These are phyloP conservation scores for Escarpia spicata DNA, from an alignment of 2,888 invertebrate genomes.

Conservation along the genomic window DNA sequence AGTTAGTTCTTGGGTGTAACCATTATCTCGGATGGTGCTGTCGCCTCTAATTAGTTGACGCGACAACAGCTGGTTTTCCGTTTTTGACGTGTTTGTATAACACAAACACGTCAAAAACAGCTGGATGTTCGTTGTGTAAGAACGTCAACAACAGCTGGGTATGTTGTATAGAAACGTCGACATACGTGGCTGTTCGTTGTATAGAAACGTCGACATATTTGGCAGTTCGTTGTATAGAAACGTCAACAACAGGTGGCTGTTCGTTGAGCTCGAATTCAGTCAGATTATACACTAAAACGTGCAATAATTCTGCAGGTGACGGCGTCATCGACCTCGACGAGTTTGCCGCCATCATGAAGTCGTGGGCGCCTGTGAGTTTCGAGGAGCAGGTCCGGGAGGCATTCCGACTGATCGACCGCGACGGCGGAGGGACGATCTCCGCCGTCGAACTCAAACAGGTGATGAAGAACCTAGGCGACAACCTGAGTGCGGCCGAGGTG, in stretches of 20 bases:
- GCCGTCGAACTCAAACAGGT: conserved; percentile 28
- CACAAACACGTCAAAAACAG: too few relatives aligned
- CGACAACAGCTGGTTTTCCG: not conserved
- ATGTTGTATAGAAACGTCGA: too few relatives aligned
- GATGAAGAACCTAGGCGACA: conserved; percentile 35
- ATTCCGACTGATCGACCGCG: conserved; percentile 34
- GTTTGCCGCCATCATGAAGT: conserved; percentile 32
- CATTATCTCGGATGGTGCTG: not conserved
- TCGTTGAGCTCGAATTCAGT: too few relatives aligned
- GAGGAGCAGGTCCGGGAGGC: conserved; percentile 35
- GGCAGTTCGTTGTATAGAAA: too few relatives aligned
- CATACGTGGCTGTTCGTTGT: too few relatives aligned
- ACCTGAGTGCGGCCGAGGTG: conserved; percentile 31
- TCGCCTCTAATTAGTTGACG: not conserved
- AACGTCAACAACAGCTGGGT: too few relatives aligned
- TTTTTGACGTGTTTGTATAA: too few relatives aligned
- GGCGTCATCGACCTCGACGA: conserved; percentile 36
- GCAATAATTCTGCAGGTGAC: conserved; percentile 27
- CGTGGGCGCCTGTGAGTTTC: conserved; percentile 29
- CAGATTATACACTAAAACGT: not conserved
- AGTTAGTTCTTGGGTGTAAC: not conserved
- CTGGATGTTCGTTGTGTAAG: not conserved
- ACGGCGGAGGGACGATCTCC: conserved; percentile 34
- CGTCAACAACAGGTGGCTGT: too few relatives aligned
- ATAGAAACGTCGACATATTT: too few relatives aligned